A percentile compares a stretch with the other conserved stretches of the same genome.
Conservation (phyloP, 1,140 invertebrate genomes). For the Drosophila neocordata region DNA sequence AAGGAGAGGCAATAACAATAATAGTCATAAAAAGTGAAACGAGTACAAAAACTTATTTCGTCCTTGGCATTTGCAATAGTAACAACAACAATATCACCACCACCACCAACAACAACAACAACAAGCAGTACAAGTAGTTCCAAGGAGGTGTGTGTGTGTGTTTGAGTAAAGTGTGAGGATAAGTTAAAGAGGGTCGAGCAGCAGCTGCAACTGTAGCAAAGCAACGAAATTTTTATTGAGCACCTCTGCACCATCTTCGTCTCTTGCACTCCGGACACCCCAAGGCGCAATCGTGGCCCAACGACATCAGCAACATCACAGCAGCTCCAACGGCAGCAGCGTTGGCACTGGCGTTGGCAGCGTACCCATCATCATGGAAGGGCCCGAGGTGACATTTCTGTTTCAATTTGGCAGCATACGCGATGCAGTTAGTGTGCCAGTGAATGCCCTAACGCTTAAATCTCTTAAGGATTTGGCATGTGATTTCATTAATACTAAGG, state of each 20-base stretch:
- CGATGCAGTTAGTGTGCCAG: conserved; percentile 93
- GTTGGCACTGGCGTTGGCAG: conserved; percentile 35
- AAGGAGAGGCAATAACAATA: conserved; percentile 34
- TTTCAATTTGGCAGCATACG: conserved; percentile 97
- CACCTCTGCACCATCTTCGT: conserved; percentile 1
- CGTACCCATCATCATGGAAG: conserved; percentile 85
- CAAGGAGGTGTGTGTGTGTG: neutral
- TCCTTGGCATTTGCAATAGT: conserved; percentile 70
- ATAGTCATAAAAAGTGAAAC: conserved; percentile 30
- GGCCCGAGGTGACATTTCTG: conserved; percentile 93
- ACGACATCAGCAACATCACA: conserved; percentile 47
- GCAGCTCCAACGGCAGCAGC: conserved; percentile 54
- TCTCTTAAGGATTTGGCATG: conserved; percentile 96
- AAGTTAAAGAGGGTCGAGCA: conserved; percentile 11
- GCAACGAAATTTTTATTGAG: conserved; percentile 53
- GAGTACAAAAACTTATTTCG: conserved; percentile 55
- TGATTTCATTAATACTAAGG: conserved; percentile 97
- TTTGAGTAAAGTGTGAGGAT: neutral
- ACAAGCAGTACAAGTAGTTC: neutral
- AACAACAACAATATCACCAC: conserved; percentile 18
- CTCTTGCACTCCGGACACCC: conserved; percentile 4
- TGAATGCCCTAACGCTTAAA: conserved; percentile 92
- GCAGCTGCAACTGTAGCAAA: conserved; percentile 32
- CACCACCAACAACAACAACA: neutral
- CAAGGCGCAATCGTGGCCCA: conserved; percentile 65